Base-by-base conservation (phyloP, 1,140 invertebrate genomes). In the Nomia melanderi region DNA sequence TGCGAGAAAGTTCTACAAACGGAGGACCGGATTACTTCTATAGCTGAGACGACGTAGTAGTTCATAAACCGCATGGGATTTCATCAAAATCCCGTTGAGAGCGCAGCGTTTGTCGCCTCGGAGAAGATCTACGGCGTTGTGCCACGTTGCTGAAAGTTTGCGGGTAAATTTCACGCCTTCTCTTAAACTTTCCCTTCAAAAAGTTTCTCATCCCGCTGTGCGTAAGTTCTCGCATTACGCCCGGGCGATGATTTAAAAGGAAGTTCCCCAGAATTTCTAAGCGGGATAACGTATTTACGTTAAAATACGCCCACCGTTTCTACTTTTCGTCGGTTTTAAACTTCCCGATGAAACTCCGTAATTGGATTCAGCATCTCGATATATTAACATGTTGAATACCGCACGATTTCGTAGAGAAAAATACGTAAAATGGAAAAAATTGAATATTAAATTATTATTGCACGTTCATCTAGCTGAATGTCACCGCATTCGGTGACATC, bases 1-100 rank as follows among this genome's bases (percentile, higher is more conserved):
- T 14, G 41, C 2, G 14, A 11, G 39, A n/a, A 73, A 64, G 41
- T 69, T 73, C 54, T 1, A 36, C 27, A 27, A 65, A 31, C 75
- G 75, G 63, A 65, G 59, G 63, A 73, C 71, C 69, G 64, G 80
- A 83, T 82, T 78, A 83, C 75, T 82, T 69, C 77, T 33, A 53
- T 65, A 64, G 66, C 57, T 53, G 69, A 44, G 36, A 23, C 29
- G 74, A 56, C 39, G 53, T n/a, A 63, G 74, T 74, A 70, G 79
- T 83, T 83, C 75, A 83, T 83, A 83, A 83, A 83, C 81, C 81
- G 79, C 79, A 64, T 66, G 81, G 79, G 81, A 83, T 83, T 83
- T 83, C 79, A 83, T 83, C 79, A 83, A 83, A 83, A 82, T 83
- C 81, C 80, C 75, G 75, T 83, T 76, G 80, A 82, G 69, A 82